A percentile compares a stretch with the other conserved stretches of the same genome.
Conservation (phyloP, 2,113 vertebrate species). For the Cervus canadensis region DNA sequence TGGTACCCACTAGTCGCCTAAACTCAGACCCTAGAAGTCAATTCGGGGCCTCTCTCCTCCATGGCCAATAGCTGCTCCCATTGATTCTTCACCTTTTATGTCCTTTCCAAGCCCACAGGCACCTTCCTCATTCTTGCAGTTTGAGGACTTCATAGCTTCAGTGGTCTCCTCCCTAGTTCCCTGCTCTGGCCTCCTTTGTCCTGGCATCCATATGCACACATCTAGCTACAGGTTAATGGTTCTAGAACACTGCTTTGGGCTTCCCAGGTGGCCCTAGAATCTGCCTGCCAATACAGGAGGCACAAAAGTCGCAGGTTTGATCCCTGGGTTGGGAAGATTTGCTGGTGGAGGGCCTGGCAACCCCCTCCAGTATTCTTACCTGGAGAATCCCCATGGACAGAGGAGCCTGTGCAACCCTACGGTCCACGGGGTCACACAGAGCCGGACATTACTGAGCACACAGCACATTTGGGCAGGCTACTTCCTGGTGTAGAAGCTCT, state of each 20-base stretch:
- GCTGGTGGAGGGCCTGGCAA: neutral
- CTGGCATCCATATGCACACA: neutral
- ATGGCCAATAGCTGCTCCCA: neutral
- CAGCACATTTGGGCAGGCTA: neutral
- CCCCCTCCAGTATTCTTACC: neutral
- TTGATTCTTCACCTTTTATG: neutral
- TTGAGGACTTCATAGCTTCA: too few species aligned
- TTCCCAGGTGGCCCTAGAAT: neutral
- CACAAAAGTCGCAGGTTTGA: neutral
- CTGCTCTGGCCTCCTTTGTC: neutral
- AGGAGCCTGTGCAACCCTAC: neutral
- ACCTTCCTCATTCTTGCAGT: neutral
- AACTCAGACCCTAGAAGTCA: neutral
- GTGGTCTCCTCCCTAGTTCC: neutral
- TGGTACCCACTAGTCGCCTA: neutral
- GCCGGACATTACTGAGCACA: neutral
- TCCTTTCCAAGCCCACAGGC: neutral
- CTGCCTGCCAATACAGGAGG: neutral
- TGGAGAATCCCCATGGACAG: neutral
- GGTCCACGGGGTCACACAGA: accelerated
- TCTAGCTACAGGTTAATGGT: neutral
- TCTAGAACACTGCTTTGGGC: neutral
- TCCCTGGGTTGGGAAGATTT: neutral
- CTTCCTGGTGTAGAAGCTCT: neutral
- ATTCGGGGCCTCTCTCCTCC: neutral